These are phyloP conservation scores for Scaptomyza pallida DNA, from an alignment of 1,140 invertebrate genomes.

Conservation along the genomic window DNA sequence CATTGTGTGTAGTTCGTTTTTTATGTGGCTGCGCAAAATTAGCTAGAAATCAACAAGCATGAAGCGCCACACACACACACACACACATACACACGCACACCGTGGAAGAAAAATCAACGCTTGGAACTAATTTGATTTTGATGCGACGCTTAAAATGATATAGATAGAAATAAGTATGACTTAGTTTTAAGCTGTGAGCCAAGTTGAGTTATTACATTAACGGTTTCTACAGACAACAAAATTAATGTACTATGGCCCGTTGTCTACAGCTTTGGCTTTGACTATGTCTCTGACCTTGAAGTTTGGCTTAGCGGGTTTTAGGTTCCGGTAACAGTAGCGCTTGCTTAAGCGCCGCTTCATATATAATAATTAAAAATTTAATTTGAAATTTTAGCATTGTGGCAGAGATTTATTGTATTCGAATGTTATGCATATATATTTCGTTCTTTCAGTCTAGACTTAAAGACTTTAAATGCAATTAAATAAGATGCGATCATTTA, in stretches of 20 bases:
- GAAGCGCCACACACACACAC: slow-evolving; percentile 57
- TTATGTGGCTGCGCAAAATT: slow-evolving; percentile 62
- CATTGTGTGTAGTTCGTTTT: slow-evolving; percentile 54
- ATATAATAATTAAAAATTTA: slow-evolving; percentile 76
- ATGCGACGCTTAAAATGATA: slow-evolving; percentile 71
- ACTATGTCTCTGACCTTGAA: slow-evolving; percentile 59
- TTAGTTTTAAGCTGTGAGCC: slow-evolving; percentile 37
- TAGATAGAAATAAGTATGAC: slow-evolving; percentile 68
- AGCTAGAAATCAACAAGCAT: slow-evolving; percentile 77
- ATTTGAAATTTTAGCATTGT: slow-evolving; percentile 59
- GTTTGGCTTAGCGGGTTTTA: slow-evolving; percentile 38
- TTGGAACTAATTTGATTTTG: slow-evolving; percentile 82
- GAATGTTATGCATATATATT: slow-evolving; percentile 5
- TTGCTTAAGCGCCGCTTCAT: slow-evolving; percentile 49
- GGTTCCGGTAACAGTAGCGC: slow-evolving; percentile 31
- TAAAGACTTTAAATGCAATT: slow-evolving; percentile 52
- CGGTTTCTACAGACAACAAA: slow-evolving; percentile 59
- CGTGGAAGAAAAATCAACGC: slow-evolving; percentile 73
- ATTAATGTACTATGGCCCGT: slow-evolving; percentile 33
- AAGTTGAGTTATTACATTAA: slow-evolving; percentile 73
- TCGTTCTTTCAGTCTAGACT: slow-evolving; percentile 41
- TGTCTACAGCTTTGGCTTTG: slow-evolving; percentile 17
- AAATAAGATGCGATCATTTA: slow-evolving; percentile 57
- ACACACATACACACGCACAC: too few species aligned
- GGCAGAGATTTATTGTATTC: slow-evolving; percentile 72